Evolutionary conservation across 2,888 invertebrate genomes (phyloP), one percentile per base, ranked within the genome.

Genomic region (Willowsia nigromaculata): DNA sequence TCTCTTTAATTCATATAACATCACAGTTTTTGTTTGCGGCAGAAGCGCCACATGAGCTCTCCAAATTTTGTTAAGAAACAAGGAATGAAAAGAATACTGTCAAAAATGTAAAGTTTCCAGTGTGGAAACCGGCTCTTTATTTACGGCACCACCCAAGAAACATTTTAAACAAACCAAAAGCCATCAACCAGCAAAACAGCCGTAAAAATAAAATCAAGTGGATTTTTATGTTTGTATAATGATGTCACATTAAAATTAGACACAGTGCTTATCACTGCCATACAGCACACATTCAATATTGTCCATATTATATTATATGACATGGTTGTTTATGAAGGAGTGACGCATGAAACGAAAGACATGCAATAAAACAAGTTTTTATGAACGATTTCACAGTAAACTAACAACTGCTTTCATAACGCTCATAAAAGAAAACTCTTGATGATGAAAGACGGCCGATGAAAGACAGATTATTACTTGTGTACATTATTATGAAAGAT

Each of bases 201-300:
- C 62, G 82, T 82, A 62, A 82, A 82, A 59, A 27, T 53, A 62
- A 65, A 82, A 27, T 53, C 47, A 82, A 65, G 82, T 53, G 65
- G 65, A 22, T 22, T 82, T 62, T 82, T 62, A 56, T 56, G 50
- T 50, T 80, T 53, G 40, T 82, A 87, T 87, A 87, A 87, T 87
- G 81, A 87, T 82, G 87, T 87, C 87, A 59, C 11, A 81, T 68
- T 68, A 87, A 82, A 87, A 87, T 87, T 87, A 87, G 87, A 74
- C 80, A 80, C 74, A 40, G 68, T 74, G 27, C 56, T 81, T 82
- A 87, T 53, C 87, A 71, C 86, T 80, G 43, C 53, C 53, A 76
- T 76, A 76, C 30, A 76, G 30, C 76, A 76, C 74, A 22, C 50
- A 50, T n/a, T 59, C n/a, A n/a, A n/a, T n/a, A n/a, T n/a, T 47